Evolutionary conservation across 30 jellyfish, hydroid and myxozoan species (phyloP), one percentile per base, ranked within the genome.

Genomic region (Hydra vulgaris): DNA sequence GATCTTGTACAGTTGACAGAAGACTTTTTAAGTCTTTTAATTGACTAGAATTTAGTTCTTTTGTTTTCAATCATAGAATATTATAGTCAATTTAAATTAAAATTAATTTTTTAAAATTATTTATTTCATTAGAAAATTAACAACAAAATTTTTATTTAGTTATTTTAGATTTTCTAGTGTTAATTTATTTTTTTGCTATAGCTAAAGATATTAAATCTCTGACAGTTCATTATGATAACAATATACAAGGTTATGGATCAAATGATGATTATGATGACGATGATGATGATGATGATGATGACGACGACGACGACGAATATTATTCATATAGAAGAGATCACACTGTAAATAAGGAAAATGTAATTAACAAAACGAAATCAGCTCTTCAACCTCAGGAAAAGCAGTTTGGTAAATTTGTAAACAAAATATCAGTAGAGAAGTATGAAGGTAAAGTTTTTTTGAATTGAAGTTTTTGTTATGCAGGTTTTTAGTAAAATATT

Each of bases 311-410:
- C 40, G 83, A 80, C n/a, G 87, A 80, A 8, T 84, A 80, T 80
- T 70, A 52, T 27, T 80, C 84, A 84, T 23, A 21, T 23, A 70
- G 81, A 66, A 74, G 66, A 21, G 66, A 53, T 24, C 72, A 68
- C 54, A 81, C 79, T 19, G 84, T 71, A 16, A 79, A 66, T 70
- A 68, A 84, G 7, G 54, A 16, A 17, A 52, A 76, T 23, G 89
- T 74, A 15, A 81, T 76, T 23, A 92, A 87, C 76, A 92, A 80
- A 76, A 81, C 66, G 52, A 92, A 92, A 52, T 85, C 96, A 7
- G 22, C 95, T 0, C 88, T 92, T 68, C 98, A 92, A 81, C 98
- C 98, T 7, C 95, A 92, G 69, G 96, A 92, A 27, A 92, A 92
- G 61, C 92, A 83, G 21, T 72, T 92, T 61, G 96, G 96, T 17